phyloP scores from a whole-genome alignment of 1,140 invertebrate species.

The Eupeodes corollae region DNA sequence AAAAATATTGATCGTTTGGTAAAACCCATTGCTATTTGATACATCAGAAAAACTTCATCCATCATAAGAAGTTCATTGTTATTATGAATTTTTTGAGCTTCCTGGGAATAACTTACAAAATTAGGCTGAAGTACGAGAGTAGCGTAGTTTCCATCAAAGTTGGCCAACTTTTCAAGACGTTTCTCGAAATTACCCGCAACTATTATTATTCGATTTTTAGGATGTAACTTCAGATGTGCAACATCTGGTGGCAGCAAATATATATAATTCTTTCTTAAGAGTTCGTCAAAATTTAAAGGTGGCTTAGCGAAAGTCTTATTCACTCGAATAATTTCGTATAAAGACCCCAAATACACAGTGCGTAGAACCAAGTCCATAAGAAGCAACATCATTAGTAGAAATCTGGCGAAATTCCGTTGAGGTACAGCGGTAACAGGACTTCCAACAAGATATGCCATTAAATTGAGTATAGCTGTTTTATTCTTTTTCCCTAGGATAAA shows the following conservation, averaged over 20 bases:
- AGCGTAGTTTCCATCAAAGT: neutral
- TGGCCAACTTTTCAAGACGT: neutral
- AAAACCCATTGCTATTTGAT: slow-evolving; percentile 5
- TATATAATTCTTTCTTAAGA: neutral
- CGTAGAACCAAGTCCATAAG: slow-evolving; percentile 4
- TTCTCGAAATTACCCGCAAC: no score
- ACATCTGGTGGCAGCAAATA: neutral
- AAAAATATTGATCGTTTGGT: slow-evolving; percentile 1
- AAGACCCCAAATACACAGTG: slow-evolving; percentile 9
- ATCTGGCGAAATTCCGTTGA: slow-evolving; percentile 6
- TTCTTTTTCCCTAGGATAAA: slow-evolving; percentile 5
- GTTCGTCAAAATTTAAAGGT: neutral
- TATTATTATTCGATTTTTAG: slow-evolving; percentile 2
- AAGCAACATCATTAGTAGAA: slow-evolving; percentile 5
- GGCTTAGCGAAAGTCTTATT: neutral
- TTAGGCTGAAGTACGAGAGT: neutral
- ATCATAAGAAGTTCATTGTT: slow-evolving; percentile 1
- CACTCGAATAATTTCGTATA: slow-evolving; percentile 7
- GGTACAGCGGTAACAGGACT: slow-evolving; percentile 7
- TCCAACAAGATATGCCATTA: slow-evolving; percentile 4
- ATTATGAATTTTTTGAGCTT: slow-evolving; percentile 1
- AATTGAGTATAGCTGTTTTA: neutral
- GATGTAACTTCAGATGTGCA: slow-evolving; percentile 1
- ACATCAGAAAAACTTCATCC: slow-evolving; percentile 1
- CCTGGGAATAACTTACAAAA: neutral